These are phyloP conservation scores for Coecobrya sp. DNA, from an alignment of 2,888 invertebrate species.

Conservation along the genomic window DNA sequence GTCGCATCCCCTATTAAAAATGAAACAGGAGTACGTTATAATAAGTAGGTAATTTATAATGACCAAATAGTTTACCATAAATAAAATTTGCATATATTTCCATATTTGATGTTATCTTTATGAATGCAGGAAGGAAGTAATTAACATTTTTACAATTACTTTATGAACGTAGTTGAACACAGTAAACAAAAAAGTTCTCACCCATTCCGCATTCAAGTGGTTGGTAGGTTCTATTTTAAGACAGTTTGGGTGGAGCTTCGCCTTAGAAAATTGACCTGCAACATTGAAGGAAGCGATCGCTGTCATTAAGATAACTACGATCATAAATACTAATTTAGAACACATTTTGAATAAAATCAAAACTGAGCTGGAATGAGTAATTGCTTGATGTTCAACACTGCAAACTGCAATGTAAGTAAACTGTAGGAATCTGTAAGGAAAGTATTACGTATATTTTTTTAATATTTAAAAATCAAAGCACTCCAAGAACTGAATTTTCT, in stretches of 20 bases:
- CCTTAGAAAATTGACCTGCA: conserved; percentile 57
- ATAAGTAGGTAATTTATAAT: background rate
- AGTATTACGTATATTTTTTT: too few relatives aligned
- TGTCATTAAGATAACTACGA: background rate
- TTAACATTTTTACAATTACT: background rate
- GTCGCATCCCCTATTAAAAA: conserved; percentile 55
- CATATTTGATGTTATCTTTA: conserved; percentile 11
- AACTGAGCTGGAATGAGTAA: too few relatives aligned
- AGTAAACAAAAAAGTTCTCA: conserved; percentile 48
- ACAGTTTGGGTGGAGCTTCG: conserved; percentile 72
- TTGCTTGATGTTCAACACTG: too few relatives aligned
- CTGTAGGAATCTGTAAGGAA: too few relatives aligned
- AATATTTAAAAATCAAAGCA: too few relatives aligned
- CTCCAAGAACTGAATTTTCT: too few relatives aligned
- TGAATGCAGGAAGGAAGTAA: conserved; percentile 10
- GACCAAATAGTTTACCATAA: background rate
- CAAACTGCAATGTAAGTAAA: too few relatives aligned
- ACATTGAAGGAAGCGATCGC: conserved; percentile 2
- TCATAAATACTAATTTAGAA: background rate
- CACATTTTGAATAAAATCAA: background rate
- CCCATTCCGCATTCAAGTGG: conserved; percentile 63
- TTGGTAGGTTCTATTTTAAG: conserved; percentile 62
- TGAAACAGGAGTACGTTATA: background rate
- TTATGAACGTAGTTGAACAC: background rate
- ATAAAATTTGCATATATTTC: background rate